A percentile compares a stretch with the other conserved stretches of the same genome.
phyloP scores from a whole-genome alignment of 2,888 invertebrate species.

The Euspilapteryx auroguttella region DNA sequence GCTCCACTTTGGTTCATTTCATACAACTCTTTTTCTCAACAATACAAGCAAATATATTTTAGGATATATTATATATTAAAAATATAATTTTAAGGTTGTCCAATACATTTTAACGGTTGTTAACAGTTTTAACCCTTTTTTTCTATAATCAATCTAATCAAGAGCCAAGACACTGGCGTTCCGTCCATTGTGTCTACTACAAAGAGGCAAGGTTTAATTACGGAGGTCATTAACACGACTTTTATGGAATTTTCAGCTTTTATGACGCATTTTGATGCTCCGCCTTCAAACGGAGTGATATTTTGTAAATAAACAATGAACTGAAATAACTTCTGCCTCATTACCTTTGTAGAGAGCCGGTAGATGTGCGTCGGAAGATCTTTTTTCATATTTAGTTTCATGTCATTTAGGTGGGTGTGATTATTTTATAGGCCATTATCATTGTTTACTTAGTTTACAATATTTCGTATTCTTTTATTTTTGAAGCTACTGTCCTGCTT shows the following conservation, averaged over 20 bases:
- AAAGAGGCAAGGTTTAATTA: conserved; percentile 47
- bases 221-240: conserved; percentile 59
- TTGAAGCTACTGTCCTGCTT: too few relatives aligned
- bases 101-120: too few relatives aligned
- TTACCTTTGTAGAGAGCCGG: conserved; percentile 58
- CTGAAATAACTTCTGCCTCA: conserved; percentile 56
- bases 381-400: conserved; percentile 16
- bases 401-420: background rate
- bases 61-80: too few relatives aligned
- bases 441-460: too few relatives aligned
- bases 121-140: too few relatives aligned
- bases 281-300: conserved; percentile 62
- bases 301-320: conserved; percentile 59
- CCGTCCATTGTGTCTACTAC: conserved; percentile 54
- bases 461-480: too few relatives aligned
- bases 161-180: too few relatives aligned
- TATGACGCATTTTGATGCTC: conserved; percentile 59
- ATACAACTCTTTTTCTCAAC: too few relatives aligned
- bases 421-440: conserved; percentile 4
- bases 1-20: background rate
- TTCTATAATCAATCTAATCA: too few relatives aligned
- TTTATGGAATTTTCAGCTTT: conserved; percentile 57
- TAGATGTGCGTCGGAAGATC: conserved; percentile 34
- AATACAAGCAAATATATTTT: too few relatives aligned
- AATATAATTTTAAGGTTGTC: too few relatives aligned